These are phyloP conservation scores for Leptinotarsa juncta DNA, from an alignment of 2,888 invertebrate species.

Conservation along the genomic window DNA sequence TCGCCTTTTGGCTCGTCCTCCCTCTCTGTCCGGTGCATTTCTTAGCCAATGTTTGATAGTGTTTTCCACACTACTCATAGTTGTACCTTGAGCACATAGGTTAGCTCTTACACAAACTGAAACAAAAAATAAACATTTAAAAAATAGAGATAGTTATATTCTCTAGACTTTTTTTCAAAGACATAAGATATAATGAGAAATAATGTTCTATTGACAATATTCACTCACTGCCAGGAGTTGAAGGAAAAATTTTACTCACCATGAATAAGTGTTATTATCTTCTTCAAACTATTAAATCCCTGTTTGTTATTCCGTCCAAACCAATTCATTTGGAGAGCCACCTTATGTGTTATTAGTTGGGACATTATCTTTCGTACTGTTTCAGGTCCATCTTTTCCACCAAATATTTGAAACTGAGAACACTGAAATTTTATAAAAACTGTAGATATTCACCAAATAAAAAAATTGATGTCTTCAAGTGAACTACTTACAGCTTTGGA, in stretches of 20 bases:
- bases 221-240: not conserved
- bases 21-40: slow-evolving; percentile 1
- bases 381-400: slow-evolving; percentile 6
- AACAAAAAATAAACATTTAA: not conserved
- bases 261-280: not conserved
- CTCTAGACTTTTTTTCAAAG: not conserved
- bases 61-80: not conserved
- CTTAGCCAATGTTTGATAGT: not conserved
- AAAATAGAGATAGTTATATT: not conserved
- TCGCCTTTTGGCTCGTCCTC: not conserved
- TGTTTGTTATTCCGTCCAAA: too few relatives aligned
- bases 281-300: not conserved
- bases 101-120: slow-evolving; percentile 1
- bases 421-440: not conserved
- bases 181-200: not conserved
- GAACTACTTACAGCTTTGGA: slow-evolving; percentile 4
- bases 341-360: not conserved
- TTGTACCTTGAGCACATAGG: not conserved
- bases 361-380: not conserved
- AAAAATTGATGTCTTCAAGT: too few relatives aligned
- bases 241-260: not conserved
- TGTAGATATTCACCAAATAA: not conserved
- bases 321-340: not conserved
- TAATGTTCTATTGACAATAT: not conserved
- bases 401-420: slow-evolving; percentile 12